Evolutionary conservation across 2,888 invertebrate genomes (phyloP).

Genomic region (Linnaemya vulpina): DNA sequence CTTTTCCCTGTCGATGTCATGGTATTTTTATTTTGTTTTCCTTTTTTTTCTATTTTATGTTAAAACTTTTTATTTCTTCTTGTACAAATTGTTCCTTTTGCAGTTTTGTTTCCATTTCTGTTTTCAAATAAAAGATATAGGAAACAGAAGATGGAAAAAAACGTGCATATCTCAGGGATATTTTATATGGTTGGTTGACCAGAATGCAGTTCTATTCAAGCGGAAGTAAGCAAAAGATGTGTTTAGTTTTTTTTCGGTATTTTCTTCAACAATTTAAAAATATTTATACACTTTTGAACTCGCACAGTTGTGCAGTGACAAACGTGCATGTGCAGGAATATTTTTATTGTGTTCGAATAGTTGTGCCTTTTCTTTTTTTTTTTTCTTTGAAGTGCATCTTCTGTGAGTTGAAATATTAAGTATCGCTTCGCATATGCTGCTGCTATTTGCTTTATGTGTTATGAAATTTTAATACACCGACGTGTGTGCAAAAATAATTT

Average conservation of each 20-base stretch:
- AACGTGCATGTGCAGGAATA: background rate
- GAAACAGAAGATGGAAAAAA: background rate
- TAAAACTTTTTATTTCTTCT: slow-evolving; percentile 28
- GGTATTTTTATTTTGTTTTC: background rate
- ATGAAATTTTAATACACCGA: slow-evolving; percentile 24
- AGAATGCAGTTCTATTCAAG: slow-evolving; percentile 69
- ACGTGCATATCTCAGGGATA: slow-evolving; percentile 68
- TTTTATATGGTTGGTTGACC: slow-evolving; percentile 72
- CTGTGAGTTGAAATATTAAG: slow-evolving; percentile 36
- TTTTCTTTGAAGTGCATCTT: slow-evolving; percentile 10
- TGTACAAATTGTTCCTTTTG: slow-evolving; percentile 61
- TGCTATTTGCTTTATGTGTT: slow-evolving; percentile 62
- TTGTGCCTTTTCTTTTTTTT: slow-evolving; percentile 16
- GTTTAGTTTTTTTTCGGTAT: slow-evolving; percentile 57
- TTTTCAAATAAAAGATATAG: slow-evolving; percentile 34
- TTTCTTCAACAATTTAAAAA: slow-evolving; percentile 41
- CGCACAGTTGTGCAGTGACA: background rate
- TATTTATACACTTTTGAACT: slow-evolving; percentile 50
- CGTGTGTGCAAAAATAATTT: slow-evolving; percentile 32
- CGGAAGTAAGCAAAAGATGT: slow-evolving; percentile 71
- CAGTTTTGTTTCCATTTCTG: slow-evolving; percentile 49
- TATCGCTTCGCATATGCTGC: slow-evolving; percentile 68
- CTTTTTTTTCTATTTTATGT: background rate
- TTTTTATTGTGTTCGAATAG: background rate
- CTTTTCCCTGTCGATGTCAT: slow-evolving; percentile 45